Percentiles rank a stretch among this genome's conserved stretches.
Conservation (phyloP, 2,888 invertebrate genomes). For the Morpho helenor region DNA sequence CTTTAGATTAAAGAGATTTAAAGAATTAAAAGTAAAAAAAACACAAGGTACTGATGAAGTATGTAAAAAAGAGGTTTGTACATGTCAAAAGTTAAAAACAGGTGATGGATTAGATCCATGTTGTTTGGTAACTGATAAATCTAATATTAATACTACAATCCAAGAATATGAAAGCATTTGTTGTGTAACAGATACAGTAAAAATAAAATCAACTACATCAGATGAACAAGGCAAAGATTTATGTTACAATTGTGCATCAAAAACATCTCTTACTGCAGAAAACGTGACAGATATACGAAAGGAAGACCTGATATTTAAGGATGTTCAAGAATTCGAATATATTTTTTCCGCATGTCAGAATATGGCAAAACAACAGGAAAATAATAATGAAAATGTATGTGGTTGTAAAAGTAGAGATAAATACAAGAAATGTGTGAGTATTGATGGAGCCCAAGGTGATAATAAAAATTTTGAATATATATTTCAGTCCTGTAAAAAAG, state of each 20-base stretch:
- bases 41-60: constrained; percentile 13
- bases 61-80: constrained; percentile 1
- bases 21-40: constrained; percentile 33
- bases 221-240: no score
- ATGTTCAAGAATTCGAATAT: background rate
- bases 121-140: background rate
- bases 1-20: constrained; percentile 42
- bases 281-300: constrained; percentile 3
- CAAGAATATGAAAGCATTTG: no score
- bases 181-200: no score
- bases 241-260: background rate
- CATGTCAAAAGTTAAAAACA: constrained; percentile 1
- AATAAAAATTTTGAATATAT: background rate
- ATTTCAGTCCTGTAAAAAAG: background rate
- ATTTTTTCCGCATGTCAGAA: background rate
- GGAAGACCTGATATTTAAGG: background rate
- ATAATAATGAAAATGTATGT: background rate
- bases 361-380: background rate
- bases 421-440: background rate
- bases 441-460: background rate
- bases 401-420: background rate
- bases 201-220: no score
- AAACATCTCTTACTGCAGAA: constrained; percentile 2
- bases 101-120: background rate
- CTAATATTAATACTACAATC: background rate